Evolutionary conservation across 2,113 vertebrate species (phyloP), one percentile per base, ranked within the genome.

Genomic region (Morone saxatilis): DNA sequence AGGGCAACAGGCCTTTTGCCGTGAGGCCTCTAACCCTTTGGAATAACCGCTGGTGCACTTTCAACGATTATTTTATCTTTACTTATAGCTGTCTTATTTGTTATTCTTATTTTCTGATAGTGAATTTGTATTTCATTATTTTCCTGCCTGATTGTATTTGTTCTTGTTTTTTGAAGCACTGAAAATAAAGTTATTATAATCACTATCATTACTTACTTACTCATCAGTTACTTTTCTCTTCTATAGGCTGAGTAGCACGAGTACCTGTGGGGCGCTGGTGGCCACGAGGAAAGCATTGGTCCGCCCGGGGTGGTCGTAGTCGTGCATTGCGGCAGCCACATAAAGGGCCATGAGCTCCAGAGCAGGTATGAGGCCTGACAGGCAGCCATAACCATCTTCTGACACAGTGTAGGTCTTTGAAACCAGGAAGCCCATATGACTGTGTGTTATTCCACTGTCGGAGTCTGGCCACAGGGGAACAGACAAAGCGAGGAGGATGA

Each of bases 301-400:
- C 87, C 98, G 94, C 14, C 98, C 98, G 0, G 98, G 98, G 68
- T 99, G 98, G 88, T 99, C 98, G 2, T 99, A 99, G 69, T 99
- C 98, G 10, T 99, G 98, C 98, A 99, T 99, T 72, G 98, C 98
- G 0, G 98, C 98, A 1, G 98, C 98, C n/a, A 99, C 98, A 3
- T 99, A 99, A 12, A 99, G 94, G 0, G 98, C 98, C 98, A 99
- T 99, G 86, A 99, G 80, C 90, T 99, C 98, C 76, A 99, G 94
- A 75, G 98, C 97, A n/a, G 98, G 98, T 80, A 99, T 98, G 83
- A 98, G 98, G 81, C 97, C 97, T 10, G 98, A 97, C 62, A 99
- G 90, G 86, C 98, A 99, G 13, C 98, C 97, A 0, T 99, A 99
- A 67, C 94, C 96, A 47, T 98, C 96, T 76, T 98, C 97, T 43